Evolutionary conservation across 2,113 vertebrate genomes (phyloP).

Genomic region (Otocyon megalotis): DNA sequence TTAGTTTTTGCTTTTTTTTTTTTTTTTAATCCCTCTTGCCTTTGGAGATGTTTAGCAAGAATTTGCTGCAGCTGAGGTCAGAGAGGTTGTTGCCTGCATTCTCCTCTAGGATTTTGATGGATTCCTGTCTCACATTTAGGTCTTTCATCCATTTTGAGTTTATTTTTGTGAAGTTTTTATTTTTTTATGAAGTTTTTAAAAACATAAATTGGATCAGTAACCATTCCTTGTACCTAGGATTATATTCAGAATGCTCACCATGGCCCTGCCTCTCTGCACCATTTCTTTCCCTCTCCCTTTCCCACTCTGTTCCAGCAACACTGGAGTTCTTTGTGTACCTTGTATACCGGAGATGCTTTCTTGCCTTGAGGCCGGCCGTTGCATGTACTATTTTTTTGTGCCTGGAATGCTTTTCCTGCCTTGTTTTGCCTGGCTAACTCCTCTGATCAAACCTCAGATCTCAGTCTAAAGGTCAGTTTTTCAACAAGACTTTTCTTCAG

Average conservation of each 20-base stretch:
- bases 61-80: background rate
- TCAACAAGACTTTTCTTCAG: background rate
- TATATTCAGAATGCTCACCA: background rate
- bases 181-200: background rate
- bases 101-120: background rate
- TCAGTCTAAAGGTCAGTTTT: constrained; percentile 33
- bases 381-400: background rate
- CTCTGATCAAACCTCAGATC: background rate
- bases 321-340: background rate
- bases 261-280: background rate
- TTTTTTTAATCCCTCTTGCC: background rate
- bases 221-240: background rate
- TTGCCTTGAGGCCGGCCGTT: background rate
- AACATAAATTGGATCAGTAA: background rate
- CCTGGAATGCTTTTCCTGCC: background rate
- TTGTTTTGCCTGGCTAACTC: background rate
- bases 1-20: background rate
- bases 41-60: background rate
- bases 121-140: background rate
- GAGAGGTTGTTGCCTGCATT: background rate
- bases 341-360: background rate
- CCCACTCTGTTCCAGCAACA: background rate
- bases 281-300: background rate
- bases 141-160: background rate
- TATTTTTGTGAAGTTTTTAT: background rate